Percentiles rank a stretch among this genome's conserved stretches.
Conservation (phyloP, 2,797 vertebrate species). For the Trichosurus vulpecula region DNA sequence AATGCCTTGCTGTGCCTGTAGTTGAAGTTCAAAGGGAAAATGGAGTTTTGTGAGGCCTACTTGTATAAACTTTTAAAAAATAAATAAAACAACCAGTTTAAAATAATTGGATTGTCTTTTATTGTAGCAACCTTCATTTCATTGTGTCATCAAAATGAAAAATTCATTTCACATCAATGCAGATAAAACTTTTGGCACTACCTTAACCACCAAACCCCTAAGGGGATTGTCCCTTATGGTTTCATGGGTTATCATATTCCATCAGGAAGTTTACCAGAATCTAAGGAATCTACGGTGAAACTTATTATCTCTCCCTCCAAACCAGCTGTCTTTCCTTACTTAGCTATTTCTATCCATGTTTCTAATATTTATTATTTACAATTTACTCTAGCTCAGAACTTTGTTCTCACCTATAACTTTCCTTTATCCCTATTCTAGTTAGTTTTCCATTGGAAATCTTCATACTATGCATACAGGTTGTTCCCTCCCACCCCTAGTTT, state of each 20-base stretch:
- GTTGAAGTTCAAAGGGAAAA: slow-evolving; percentile 3
- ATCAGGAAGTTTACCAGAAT: background rate
- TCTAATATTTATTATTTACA: background rate
- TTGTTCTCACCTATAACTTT: background rate
- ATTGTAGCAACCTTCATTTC: slow-evolving; percentile 1
- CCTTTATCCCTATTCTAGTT: background rate
- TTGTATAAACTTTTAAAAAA: slow-evolving; percentile 69
- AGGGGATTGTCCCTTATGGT: background rate
- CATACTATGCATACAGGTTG: too few relatives aligned
- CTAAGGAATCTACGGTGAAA: background rate
- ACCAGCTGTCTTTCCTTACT: background rate
- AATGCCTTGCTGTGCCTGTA: slow-evolving; percentile 67
- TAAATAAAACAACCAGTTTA: slow-evolving; percentile 69
- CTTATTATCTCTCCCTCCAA: background rate
- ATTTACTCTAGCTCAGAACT: background rate
- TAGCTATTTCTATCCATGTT: background rate
- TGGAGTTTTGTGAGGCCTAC: slow-evolving; percentile 62
- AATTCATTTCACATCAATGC: slow-evolving; percentile 23
- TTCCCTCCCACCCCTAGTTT: background rate
- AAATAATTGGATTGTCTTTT: slow-evolving; percentile 57
- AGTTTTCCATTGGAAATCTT: background rate
- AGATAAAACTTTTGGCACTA: background rate
- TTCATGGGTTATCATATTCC: background rate
- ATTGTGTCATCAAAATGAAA: slow-evolving; percentile 14
- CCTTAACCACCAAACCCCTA: background rate